A percentile compares a stretch with the other conserved stretches of the same genome.
These are phyloP conservation scores for Sphaeramia orbicularis DNA, from an alignment of 2,797 vertebrate species.

Conservation along the genomic window DNA sequence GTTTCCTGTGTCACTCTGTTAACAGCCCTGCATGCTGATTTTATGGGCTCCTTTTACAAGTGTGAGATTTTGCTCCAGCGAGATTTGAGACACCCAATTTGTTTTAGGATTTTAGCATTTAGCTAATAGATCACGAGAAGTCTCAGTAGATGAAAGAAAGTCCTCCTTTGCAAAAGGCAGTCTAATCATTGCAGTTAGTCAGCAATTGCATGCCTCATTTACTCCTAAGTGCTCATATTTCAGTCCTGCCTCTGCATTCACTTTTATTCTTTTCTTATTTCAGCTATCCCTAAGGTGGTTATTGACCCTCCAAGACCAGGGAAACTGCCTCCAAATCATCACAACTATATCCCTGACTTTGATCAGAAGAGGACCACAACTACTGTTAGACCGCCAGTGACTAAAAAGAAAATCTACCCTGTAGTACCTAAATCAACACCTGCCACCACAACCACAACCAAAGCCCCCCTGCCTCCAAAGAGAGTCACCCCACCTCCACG, in stretches of 20 bases:
- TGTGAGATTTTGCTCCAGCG: constrained; percentile 30
- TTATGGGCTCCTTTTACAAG: constrained; percentile 16
- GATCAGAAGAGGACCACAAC: constrained; percentile 83
- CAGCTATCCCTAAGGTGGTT: constrained; percentile 88
- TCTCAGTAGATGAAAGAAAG: constrained; percentile 57
- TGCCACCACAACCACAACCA: constrained; percentile 46
- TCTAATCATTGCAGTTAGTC: constrained; percentile 55
- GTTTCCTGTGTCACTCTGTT: neutral
- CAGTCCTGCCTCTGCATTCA: constrained; percentile 57
- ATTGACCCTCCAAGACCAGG: constrained; percentile 87
- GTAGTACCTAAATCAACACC: constrained; percentile 60
- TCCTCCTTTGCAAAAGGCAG: constrained; percentile 46
- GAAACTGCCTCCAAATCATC: constrained; percentile 79
- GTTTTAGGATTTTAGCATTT: constrained; percentile 61
- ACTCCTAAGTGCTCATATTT: constrained; percentile 60
- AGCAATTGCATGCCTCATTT: constrained; percentile 66
- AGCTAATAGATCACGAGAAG: constrained; percentile 57
- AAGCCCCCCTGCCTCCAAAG: constrained; percentile 59
- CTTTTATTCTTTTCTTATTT: constrained; percentile 59
- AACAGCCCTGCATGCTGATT: constrained; percentile 3
- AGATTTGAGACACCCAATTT: constrained; percentile 44
- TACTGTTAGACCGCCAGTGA: constrained; percentile 72
- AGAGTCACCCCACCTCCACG: constrained; percentile 68
- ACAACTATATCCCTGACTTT: constrained; percentile 85
- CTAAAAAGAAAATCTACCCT: constrained; percentile 63